These are phyloP conservation scores for Bombus vancouverensis DNA, from an alignment of 1,140 invertebrate species.

Conservation along the genomic window DNA sequence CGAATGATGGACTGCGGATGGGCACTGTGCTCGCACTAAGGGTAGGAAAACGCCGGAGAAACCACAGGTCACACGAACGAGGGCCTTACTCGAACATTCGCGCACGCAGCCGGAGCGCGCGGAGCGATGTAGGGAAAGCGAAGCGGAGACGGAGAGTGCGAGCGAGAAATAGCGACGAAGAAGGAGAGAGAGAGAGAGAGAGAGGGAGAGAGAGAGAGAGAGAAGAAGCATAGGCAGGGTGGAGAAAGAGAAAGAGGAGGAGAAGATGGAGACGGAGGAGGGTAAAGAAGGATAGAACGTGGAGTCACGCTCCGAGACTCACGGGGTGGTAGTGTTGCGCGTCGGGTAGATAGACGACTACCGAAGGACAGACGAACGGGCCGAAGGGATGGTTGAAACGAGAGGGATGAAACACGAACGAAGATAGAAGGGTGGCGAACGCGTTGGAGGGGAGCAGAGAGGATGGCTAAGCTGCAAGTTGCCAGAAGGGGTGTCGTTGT, in stretches of 20 bases:
- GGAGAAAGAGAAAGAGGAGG: constrained; percentile 22
- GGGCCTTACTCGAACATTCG: constrained; percentile 48
- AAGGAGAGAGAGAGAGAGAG: neutral
- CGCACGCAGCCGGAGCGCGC: constrained; percentile 41
- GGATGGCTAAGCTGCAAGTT: constrained; percentile 67
- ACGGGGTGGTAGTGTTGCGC: constrained; percentile 59
- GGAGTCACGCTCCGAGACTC: constrained; percentile 64
- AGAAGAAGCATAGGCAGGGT: neutral
- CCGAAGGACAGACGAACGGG: constrained; percentile 35
- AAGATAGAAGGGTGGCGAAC: constrained; percentile 41
- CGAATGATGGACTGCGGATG: constrained; percentile 69
- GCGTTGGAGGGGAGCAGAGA: constrained; percentile 21
- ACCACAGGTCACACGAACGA: constrained; percentile 75
- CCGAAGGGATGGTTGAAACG: constrained; percentile 39
- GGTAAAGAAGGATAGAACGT: constrained; percentile 38
- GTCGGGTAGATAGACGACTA: constrained; percentile 54
- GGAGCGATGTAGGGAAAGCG: constrained; percentile 21
- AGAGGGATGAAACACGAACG: constrained; percentile 41
- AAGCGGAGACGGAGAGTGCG: constrained; percentile 8
- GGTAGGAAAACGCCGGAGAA: constrained; percentile 74
- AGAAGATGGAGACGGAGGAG: constrained; percentile 44
- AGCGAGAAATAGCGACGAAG: neutral
- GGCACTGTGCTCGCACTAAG: constrained; percentile 69
- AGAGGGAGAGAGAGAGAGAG: neutral
- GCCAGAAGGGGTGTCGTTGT: constrained; percentile 64